phyloP scores from a whole-genome alignment of 2,797 vertebrate species.

The Tadarida brasiliensis region DNA sequence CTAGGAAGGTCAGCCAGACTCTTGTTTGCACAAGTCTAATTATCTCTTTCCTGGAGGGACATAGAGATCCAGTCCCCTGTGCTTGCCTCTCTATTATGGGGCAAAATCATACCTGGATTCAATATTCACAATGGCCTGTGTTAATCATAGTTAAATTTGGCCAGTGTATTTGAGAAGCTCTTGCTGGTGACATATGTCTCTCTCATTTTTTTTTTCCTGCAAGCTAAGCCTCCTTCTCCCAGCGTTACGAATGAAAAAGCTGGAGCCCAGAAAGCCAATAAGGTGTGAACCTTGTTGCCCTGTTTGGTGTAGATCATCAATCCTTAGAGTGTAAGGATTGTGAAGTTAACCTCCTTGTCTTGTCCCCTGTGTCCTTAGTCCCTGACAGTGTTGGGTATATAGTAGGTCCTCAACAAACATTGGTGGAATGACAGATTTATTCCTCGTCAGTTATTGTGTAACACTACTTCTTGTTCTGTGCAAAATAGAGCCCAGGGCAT shows the following conservation, averaged over 20 bases:
- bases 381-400: not conserved
- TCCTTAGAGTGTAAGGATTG: not conserved
- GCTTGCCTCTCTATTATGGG: not conserved
- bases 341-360: not conserved
- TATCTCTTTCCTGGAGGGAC: conserved; percentile 27
- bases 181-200: not conserved
- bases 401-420: not conserved
- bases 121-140: not conserved
- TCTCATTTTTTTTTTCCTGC: not conserved
- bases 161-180: not conserved
- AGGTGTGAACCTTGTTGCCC: not conserved
- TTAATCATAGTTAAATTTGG: not conserved
- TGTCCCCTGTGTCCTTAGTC: too few species aligned
- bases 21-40: conserved; percentile 41
- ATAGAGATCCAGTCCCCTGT: not conserved
- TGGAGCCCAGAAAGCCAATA: not conserved
- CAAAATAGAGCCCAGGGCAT: not conserved
- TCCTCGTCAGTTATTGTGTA: not conserved
- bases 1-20: conserved; percentile 37
- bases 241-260: not conserved
- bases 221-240: not conserved
- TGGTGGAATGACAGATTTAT: not conserved
- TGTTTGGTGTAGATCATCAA: not conserved
- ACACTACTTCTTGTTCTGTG: not conserved
- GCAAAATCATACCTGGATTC: not conserved